Base-by-base conservation (phyloP, 2,113 vertebrate genomes). In the Melanerpes aurifrons region DNA sequence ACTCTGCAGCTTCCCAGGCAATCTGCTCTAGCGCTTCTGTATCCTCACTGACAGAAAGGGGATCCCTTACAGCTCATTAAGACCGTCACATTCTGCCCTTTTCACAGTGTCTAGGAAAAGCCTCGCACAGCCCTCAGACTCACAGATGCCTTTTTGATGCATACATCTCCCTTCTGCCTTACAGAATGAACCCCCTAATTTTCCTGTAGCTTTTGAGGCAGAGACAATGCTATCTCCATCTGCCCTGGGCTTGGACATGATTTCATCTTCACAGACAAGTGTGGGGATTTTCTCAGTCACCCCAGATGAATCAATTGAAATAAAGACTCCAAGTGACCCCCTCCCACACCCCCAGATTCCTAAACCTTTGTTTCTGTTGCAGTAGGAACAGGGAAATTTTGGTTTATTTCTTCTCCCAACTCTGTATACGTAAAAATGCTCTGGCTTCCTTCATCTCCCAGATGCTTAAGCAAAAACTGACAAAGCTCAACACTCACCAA, bases 401-500 rank as follows among this genome's bases (percentile, higher is more conserved):
- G 4, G 2, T 37, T 62, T 69, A 24, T 78, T 78, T 88, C 6
- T 13, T 24, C 25, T 59, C 77, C 56, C 26, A 45, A 0, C 10
- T n/a, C 72, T 28, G 32, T 47, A 45, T 17, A 77, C 9, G 9
- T 4, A 64, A 82, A 80, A 45, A 29, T 0, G 0, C 18, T 9
- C 37, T 48, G 47, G 22, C 6, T 73, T 14, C 74, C 35, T 57
- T 85, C 76, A 50, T 24, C 18, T 19, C n/a, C n/a, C 58, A 47
- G 45, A 6, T 69, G 10, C 62, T 79, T 47, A 53, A 93, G 56
- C 32, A 53, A 89, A 91, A 29, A 63, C 61, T 77, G 66, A 81
- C 54, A 63, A 72, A 94, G 62, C 54, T 92, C 86, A 58, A 9
- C 58, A 95, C 98, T 97, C 95, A 99, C 98, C 98, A 57, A 98